Percentiles rank a stretch among this genome's conserved stretches.
Conservation (phyloP, 92 coral and sea anemone genomes). For the Epizoanthus fatuus region DNA sequence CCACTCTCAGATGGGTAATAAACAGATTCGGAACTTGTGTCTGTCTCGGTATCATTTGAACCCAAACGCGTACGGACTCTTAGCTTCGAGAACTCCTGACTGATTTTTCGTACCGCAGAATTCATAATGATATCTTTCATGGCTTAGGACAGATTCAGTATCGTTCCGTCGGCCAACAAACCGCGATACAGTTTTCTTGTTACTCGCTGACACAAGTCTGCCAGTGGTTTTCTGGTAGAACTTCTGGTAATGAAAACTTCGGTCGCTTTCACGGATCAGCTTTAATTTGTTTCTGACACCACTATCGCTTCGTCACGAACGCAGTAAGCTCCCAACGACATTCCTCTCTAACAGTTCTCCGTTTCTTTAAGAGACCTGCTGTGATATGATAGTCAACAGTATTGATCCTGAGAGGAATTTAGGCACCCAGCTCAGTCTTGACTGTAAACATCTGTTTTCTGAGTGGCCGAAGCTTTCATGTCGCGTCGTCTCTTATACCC, state of each 20-base stretch:
- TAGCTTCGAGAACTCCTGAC: slow-evolving; percentile 42
- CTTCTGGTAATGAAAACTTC: too few species aligned
- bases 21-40: slow-evolving; percentile 26
- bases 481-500: neutral
- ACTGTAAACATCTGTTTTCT: slow-evolving; percentile 32
- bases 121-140: slow-evolving; percentile 36
- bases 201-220: slow-evolving; percentile 25
- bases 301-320: slow-evolving; percentile 26
- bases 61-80: slow-evolving; percentile 29
- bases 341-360: neutral
- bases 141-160: neutral
- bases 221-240: too few species aligned
- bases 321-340: neutral
- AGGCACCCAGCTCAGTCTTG: neutral
- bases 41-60: slow-evolving; percentile 16
- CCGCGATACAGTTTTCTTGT: neutral
- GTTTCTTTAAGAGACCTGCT: slow-evolving; percentile 30
- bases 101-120: slow-evolving; percentile 43
- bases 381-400: slow-evolving; percentile 29
- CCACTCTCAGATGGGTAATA: slow-evolving; percentile 21
- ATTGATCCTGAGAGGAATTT: neutral
- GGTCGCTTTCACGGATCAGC: slow-evolving; percentile 9
- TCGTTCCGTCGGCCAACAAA: neutral
- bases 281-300: neutral
- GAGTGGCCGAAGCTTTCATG: neutral